These are phyloP conservation scores for Heterohyrax brucei DNA, from an alignment of 2,797 vertebrate genomes.

Conservation along the genomic window DNA sequence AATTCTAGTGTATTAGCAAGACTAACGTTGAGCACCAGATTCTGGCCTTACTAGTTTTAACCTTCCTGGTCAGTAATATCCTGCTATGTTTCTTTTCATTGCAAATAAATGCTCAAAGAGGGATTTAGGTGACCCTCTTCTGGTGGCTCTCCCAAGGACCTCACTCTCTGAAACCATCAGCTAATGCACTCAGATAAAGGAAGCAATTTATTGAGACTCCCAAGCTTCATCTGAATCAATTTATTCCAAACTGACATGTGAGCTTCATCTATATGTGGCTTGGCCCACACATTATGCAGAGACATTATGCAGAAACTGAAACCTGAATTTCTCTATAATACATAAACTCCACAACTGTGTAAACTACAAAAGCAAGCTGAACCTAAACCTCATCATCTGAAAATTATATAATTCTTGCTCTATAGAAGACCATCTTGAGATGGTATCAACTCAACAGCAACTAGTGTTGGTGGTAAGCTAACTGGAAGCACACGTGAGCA, in stretches of 20 bases:
- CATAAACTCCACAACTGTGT: not conserved
- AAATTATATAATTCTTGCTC: not conserved
- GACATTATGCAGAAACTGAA: rapidly evolving
- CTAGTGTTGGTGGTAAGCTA: not conserved
- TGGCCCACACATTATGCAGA: not conserved
- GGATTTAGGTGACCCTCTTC: not conserved
- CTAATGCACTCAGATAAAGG: not conserved
- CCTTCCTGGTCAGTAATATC: not conserved
- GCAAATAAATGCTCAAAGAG: not conserved
- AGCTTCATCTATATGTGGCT: too few species aligned
- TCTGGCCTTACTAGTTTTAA: not conserved
- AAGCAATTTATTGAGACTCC: not conserved
- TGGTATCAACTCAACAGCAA: too few species aligned
- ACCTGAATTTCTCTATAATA: not conserved
- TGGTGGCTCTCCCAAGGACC: not conserved
- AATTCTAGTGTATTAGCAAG: not conserved
- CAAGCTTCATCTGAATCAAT: not conserved
- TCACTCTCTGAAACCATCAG: not conserved
- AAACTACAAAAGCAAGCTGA: not conserved
- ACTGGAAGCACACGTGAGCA: not conserved
- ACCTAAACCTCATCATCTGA: not conserved
- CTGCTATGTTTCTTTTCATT: not conserved
- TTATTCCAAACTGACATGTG: not conserved
- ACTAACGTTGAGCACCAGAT: not conserved
- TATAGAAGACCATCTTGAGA: too few species aligned